Evolutionary conservation across 2,888 invertebrate genomes (phyloP), one percentile per base, ranked within the genome.

Genomic region (Eutolmus rufibarbis): DNA sequence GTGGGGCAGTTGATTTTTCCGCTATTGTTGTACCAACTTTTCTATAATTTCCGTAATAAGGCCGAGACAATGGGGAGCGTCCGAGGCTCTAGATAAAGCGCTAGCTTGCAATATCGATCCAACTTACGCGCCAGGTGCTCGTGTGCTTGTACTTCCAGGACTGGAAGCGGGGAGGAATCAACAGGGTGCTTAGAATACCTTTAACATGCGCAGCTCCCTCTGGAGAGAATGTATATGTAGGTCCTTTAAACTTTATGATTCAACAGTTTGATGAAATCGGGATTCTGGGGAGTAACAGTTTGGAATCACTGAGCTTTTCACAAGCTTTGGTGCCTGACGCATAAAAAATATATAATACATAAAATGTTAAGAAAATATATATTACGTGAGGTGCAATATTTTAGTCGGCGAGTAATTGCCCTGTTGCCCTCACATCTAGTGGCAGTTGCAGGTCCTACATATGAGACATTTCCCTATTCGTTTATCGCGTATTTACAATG

Each of bases 91-190:
- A 43, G 2, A 77, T 40, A 77, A n/a, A 37, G 7, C n/a, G 19
- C n/a, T 40, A 19, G 8, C 43, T 43, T 77, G 77, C 77, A 77
- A 40, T 77, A 77, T 77, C 43, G 77, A 77, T 77, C 77, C 77
- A 19, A 14, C 8, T 31, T 74, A 74, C 34, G 31, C 37, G 74
- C 12, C 23, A 40, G 40, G 40, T 40, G 40, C 12, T 19, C 31
- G 77, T 40, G n/a, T 77, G 2, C 12, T 77, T 9, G 77, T 8
- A n/a, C 9, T 57, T 57, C 57, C 19, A 77, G 40, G 40, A 40
- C 16, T 77, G 23, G 77, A n/a, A 37, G 40, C 9, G 40, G 77
- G n/a, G n/a, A 37, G 3, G 77, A 77, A 77, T 77, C 77, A 77
- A 77, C 77, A 77, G 77, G 77, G 77, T 77, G 77, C 19, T n/a